Conservation (phyloP, 2,888 invertebrate species). For the Dryobota labecula region DNA sequence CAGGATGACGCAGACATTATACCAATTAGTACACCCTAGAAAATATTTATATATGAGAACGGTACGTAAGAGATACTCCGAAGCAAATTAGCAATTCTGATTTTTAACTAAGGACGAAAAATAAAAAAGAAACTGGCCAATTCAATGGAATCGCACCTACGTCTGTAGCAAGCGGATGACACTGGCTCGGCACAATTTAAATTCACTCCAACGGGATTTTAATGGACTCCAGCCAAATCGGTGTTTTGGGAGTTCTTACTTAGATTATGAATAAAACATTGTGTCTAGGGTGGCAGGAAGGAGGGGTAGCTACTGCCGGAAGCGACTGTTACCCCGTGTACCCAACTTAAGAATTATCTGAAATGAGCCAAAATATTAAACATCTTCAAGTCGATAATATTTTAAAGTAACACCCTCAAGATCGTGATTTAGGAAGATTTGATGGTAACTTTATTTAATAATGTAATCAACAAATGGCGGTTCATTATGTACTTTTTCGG, state of each 20-base stretch:
- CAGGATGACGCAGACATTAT: slow-evolving; percentile 16
- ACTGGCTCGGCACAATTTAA: slow-evolving; percentile 73
- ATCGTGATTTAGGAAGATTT: slow-evolving; percentile 41
- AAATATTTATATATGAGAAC: slow-evolving; percentile 22
- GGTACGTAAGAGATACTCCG: slow-evolving; percentile 30
- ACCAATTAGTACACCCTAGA: slow-evolving; percentile 19
- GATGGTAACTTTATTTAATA: slow-evolving; percentile 54
- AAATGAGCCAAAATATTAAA: slow-evolving; percentile 70
- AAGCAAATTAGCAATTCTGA: slow-evolving; percentile 64
- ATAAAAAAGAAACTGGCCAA: slow-evolving; percentile 34
- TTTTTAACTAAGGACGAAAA: slow-evolving; percentile 51
- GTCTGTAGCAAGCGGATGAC: slow-evolving; percentile 57
- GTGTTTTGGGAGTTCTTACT: slow-evolving; percentile 82
- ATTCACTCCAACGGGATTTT: slow-evolving; percentile 79
- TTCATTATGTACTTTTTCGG: slow-evolving; percentile 49
- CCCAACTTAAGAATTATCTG: slow-evolving; percentile 70
- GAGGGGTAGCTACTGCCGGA: slow-evolving; percentile 45
- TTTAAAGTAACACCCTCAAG: slow-evolving; percentile 52
- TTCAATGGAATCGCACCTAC: slow-evolving; percentile 52
- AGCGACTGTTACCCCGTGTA: slow-evolving; percentile 47
- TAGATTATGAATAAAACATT: slow-evolving; percentile 86
- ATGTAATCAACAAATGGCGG: slow-evolving; percentile 61
- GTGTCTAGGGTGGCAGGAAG: slow-evolving; percentile 57
- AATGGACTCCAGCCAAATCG: slow-evolving; percentile 83
- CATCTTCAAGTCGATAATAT: slow-evolving; percentile 49